A percentile compares a stretch with the other conserved stretches of the same genome.
These are phyloP conservation scores for Erebia epiphron DNA, from an alignment of 2,888 invertebrate species.

Conservation along the genomic window DNA sequence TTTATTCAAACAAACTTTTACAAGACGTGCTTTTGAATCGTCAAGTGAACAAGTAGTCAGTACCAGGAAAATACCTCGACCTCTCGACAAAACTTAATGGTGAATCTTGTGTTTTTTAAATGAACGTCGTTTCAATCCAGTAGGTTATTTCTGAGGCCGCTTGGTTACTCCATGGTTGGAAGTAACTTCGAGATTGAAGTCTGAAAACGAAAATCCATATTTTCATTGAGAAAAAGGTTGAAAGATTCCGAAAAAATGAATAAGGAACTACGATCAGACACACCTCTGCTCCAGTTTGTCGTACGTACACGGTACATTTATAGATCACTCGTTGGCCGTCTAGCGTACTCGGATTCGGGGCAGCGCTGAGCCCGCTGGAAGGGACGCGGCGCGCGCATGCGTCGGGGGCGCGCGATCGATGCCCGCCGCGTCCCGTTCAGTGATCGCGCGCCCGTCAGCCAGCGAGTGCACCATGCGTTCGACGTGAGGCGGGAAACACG, in stretches of 20 bases:
- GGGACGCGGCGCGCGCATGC: conserved; percentile 53
- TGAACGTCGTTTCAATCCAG: neutral
- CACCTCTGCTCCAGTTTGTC: conserved; percentile 35
- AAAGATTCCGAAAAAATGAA: conserved; percentile 22
- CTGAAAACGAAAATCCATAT: conserved; percentile 11
- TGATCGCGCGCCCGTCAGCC: conserved; percentile 79
- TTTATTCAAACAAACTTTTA: no score
- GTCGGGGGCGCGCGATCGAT: conserved; percentile 63
- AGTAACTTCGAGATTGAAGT: neutral
- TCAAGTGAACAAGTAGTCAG: no score
- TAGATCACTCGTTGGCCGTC: conserved; percentile 31
- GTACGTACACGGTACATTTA: conserved; percentile 31
- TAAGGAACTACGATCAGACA: conserved; percentile 27
- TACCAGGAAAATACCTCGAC: no score
- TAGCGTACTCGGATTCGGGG: conserved; percentile 27
- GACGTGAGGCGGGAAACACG: conserved; percentile 77
- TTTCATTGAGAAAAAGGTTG: conserved; percentile 15
- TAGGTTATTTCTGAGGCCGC: neutral
- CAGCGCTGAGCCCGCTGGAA: conserved; percentile 62
- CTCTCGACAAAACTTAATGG: no score
- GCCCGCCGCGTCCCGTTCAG: conserved; percentile 63
- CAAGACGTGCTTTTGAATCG: no score
- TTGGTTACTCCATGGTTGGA: neutral
- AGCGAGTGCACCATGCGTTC: conserved; percentile 71
- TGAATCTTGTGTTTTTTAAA: no score